Base-by-base conservation (phyloP, 92 coral and sea anemone genomes). In the Epizoanthus scotinus region DNA sequence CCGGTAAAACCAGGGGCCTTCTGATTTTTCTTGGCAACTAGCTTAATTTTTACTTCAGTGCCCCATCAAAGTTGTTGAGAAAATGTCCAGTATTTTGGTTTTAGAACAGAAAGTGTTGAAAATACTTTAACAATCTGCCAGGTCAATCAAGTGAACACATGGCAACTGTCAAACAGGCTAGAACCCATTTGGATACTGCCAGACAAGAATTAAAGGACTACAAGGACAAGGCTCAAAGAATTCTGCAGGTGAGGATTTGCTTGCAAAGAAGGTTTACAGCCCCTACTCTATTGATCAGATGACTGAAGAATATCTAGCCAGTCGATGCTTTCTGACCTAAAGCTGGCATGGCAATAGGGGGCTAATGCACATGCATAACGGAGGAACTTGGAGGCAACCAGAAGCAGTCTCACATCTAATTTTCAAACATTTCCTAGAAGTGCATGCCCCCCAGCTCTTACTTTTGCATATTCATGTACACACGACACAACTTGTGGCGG, bases 161-260 rank as follows among this genome's bases (percentile, higher is more conserved):
- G 26, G 73, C 88, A 66, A 90, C 93, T 19, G 79, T 95, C 13
- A 93, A 87, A 78, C 86, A 72, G 38, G 88, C 94, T 42, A 94
- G 91, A 88, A 87, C 90, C 77, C 91, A 91, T 65, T 56, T 95
- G 27, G 94, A 90, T 78, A 87, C 91, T 24, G 94, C 93, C 31
- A 91, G 89, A 63, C 99, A 95, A 82, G 99, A 93, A 63, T 70
- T 95, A 69, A 91, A 90, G 42, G 99, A 95, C 82, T 95, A 95
- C 81, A 95, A 95, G 70, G 99, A 95, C 75, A 95, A 95, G 73
- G 99, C 99, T 17, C 98, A 94, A 66, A 86, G 99, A 74, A 95
- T 95, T 72, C 81, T 95, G 29, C 99, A 95, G 92, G 94, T 90
- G 63, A 42, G 8, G n/a, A 31, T 55, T 36, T 21, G 61, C 8